Evolutionary conservation across 2,888 invertebrate species (phyloP).

Genomic region (Drosophila yooni): DNA sequence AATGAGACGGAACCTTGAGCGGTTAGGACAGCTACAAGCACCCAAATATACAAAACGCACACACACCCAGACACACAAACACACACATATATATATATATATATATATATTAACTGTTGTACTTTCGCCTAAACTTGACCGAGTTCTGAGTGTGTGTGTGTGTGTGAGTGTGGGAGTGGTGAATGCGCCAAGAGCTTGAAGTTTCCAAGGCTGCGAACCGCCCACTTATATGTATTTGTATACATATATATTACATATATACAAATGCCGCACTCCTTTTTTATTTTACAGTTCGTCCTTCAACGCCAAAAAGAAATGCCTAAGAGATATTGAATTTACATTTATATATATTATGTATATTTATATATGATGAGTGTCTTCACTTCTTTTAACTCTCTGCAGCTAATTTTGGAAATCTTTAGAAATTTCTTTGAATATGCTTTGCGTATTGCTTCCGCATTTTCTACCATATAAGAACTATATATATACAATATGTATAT

Average conservation of each 20-base stretch:
- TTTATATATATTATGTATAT: not conserved
- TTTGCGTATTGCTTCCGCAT: constrained; percentile 40
- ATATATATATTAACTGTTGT: constrained; percentile 7
- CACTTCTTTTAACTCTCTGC: constrained; percentile 1
- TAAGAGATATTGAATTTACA: not conserved
- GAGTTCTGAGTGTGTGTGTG: constrained; percentile 41
- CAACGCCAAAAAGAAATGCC: not conserved
- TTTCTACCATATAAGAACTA: constrained; percentile 22
- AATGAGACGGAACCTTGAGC: constrained; percentile 48
- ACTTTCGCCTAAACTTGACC: constrained; percentile 70
- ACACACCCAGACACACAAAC: not conserved
- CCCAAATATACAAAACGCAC: constrained; percentile 24
- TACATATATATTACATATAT: not conserved
- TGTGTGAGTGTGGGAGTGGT: not conserved
- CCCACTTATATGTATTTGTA: not conserved
- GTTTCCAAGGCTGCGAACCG: constrained; percentile 42
- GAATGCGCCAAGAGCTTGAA: constrained; percentile 11
- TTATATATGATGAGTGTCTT: not conserved
- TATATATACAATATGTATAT: not conserved
- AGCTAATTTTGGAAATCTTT: constrained; percentile 32
- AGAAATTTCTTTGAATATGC: constrained; percentile 7
- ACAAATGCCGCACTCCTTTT: not conserved
- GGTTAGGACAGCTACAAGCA: constrained; percentile 22
- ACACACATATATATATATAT: not conserved
- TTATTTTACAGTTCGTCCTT: constrained; percentile 19